Base-by-base conservation (phyloP, 2,113 vertebrate species). In the Melanostigma gelatinosum region DNA sequence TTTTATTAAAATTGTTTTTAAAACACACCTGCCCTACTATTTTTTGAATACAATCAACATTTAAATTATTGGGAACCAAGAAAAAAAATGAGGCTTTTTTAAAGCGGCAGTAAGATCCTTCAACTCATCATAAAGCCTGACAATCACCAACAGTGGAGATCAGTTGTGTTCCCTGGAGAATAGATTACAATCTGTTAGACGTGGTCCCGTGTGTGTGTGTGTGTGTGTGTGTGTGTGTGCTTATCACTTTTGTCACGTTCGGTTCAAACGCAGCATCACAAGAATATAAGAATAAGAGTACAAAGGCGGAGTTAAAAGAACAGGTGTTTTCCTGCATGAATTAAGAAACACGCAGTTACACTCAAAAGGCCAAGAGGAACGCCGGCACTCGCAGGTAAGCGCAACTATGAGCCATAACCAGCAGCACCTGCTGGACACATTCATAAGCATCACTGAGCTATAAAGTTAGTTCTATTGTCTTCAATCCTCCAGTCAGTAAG, bases 291-390 rank as follows among this genome's bases (percentile, higher is more conserved):
- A 64, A 48, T 20, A 83, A 3, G 16, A 82, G 46, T 61, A 82
- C 65, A 85, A 80, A 87, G 63, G 38, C 69, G 18, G 34, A 68
- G 54, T 83, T 57, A 65, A 66, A 66, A 54, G 61, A 60, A 16
- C 34, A 13, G 38, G 32, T 69, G 62, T 68, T 54, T 58, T 9
- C 66, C 64, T 73, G 72, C 6, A 0, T 74, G 38, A 40, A 44
- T 38, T n/a, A 80, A 60, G 20, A 83, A 72, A 77, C 61, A 77
- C 79, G 65, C 60, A 58, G 29, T 65, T 63, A 71, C 82, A 82
- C 76, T 76, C 44, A 71, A 80, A 91, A 82, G 85, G 55, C 55
- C 85, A 27, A 9, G 68, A 46, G 72, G 61, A 82, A 82, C 58
- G 29, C 42, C 60, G 40, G 61, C 77, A 52, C 58, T 40, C 36